Percentiles rank a stretch among this genome's conserved stretches.
Conservation (phyloP, 2,888 invertebrate species). For the Agapetus fuscipes region DNA sequence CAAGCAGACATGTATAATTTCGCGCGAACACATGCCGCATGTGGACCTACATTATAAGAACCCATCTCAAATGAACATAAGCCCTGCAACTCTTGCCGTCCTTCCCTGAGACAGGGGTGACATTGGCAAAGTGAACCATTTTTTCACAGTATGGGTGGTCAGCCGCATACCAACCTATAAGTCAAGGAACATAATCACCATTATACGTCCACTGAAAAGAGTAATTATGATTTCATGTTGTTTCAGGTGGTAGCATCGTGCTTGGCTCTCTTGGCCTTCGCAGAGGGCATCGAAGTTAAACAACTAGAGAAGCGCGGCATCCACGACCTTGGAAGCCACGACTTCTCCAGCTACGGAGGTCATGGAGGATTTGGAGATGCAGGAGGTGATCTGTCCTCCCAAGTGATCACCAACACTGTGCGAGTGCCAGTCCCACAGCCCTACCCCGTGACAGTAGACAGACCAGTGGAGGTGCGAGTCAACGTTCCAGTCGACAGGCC, state of each 20-base stretch:
- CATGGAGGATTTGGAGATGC: slow-evolving; percentile 1
- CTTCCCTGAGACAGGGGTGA: no score
- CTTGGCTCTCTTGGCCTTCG: slow-evolving; percentile 10
- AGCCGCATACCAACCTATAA: no score
- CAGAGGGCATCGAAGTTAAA: slow-evolving; percentile 8
- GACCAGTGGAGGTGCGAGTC: slow-evolving; percentile 40
- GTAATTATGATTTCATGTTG: slow-evolving; percentile 1
- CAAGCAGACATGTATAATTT: no score
- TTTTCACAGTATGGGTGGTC: no score
- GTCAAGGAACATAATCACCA: no score
- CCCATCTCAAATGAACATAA: no score
- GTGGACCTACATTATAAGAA: no score
- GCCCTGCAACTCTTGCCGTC: no score
- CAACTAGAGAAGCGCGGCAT: slow-evolving; percentile 11
- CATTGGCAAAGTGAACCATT: no score
- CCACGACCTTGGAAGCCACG: not conserved
- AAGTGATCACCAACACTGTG: slow-evolving; percentile 36
- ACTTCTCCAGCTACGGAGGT: slow-evolving; percentile 3
- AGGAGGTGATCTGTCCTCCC: not conserved
- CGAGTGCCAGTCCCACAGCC: slow-evolving; percentile 43
- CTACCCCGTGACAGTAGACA: slow-evolving; percentile 41
- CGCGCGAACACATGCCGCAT: no score
- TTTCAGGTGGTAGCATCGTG: not conserved
- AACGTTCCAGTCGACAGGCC: slow-evolving; percentile 42
- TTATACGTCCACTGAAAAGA: no score